Evolutionary conservation across 1,140 invertebrate genomes (phyloP).

Genomic region (Drosophila ambigua): DNA sequence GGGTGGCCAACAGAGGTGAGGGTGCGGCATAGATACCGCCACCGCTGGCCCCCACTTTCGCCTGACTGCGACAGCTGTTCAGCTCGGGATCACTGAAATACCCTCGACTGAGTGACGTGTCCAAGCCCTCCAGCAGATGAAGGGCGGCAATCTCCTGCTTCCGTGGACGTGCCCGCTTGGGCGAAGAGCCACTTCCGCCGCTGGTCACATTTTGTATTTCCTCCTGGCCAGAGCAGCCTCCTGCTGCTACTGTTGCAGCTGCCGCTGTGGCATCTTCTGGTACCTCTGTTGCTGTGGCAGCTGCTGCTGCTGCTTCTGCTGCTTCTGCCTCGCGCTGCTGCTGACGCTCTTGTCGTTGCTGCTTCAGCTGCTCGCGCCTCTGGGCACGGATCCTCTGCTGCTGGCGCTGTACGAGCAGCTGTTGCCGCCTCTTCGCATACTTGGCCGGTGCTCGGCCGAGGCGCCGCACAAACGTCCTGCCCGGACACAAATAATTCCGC

Average conservation of each 20-base stretch:
- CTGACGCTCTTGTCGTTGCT: neutral
- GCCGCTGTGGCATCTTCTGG: slow-evolving; percentile 2
- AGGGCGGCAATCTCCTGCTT: slow-evolving; percentile 69
- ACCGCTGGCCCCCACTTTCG: neutral
- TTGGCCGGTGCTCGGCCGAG: slow-evolving; percentile 58
- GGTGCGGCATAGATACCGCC: slow-evolving; percentile 42
- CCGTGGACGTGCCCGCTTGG: slow-evolving; percentile 59
- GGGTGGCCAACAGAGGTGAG: slow-evolving; percentile 33
- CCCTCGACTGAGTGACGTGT: slow-evolving; percentile 65
- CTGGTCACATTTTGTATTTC: neutral
- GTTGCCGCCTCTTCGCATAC: slow-evolving; percentile 70
- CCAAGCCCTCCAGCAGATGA: slow-evolving; percentile 61
- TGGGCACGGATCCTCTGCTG: slow-evolving; percentile 64
- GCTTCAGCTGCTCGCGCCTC: slow-evolving; percentile 28
- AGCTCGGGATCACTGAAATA: slow-evolving; percentile 83
- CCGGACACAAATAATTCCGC: slow-evolving; percentile 70
- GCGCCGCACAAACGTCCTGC: slow-evolving; percentile 74
- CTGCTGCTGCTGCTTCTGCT: slow-evolving; percentile 23
- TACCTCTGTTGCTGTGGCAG: slow-evolving; percentile 19
- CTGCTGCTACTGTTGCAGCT: neutral
- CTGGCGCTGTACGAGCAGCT: slow-evolving; percentile 68
- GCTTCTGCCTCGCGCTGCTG: slow-evolving; percentile 20
- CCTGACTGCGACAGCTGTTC: slow-evolving; percentile 47
- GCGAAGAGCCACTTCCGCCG: slow-evolving; percentile 45
- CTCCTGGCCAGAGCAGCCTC: neutral